These are phyloP conservation scores for Margarornis squamiger DNA, from an alignment of 2,797 vertebrate genomes.

Conservation along the genomic window DNA sequence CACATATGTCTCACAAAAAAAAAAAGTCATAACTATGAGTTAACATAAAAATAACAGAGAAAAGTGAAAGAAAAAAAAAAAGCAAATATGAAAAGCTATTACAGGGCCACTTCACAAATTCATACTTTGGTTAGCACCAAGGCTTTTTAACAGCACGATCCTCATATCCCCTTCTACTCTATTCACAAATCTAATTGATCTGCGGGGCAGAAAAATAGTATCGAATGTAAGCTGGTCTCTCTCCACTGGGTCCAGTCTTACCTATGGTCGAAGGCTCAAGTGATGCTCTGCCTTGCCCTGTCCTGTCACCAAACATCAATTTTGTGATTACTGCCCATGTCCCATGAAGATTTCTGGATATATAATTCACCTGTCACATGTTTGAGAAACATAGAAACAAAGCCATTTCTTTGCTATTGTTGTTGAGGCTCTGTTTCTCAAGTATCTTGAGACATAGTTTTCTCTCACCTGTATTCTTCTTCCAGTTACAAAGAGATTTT, in stretches of 20 bases:
- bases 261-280: not conserved
- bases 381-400: not conserved
- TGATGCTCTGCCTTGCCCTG: not conserved
- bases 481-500: not conserved
- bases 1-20: not conserved
- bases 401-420: not conserved
- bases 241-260: not conserved
- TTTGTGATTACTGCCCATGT: not conserved
- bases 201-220: not conserved
- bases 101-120: not conserved
- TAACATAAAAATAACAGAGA: not conserved
- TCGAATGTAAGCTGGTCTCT: not conserved
- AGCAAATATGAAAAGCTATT: not conserved
- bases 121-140: not conserved
- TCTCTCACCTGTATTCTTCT: not conserved
- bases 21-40: not conserved
- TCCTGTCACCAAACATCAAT: not conserved
- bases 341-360: not conserved
- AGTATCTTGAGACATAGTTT: rapidly evolving
- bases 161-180: not conserved
- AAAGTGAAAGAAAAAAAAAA: not conserved
- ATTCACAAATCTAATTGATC: not conserved
- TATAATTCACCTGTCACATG: not conserved
- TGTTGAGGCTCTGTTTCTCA: not conserved
- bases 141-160: not conserved